Base-by-base conservation (phyloP, 1,140 invertebrate species). In the Neodiprion fabricii region DNA sequence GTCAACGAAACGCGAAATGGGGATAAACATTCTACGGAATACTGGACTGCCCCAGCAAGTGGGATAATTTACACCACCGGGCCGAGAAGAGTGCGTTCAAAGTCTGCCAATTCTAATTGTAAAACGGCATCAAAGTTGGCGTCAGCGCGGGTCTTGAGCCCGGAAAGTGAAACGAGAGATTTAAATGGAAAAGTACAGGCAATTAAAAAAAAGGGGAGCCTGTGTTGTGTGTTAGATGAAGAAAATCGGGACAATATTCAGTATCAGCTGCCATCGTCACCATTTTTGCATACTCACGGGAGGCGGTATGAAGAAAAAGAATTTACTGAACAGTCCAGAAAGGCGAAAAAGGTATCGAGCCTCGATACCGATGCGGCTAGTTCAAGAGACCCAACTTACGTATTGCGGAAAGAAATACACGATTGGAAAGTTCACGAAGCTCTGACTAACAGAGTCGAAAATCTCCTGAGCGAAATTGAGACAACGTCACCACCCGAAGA, bases 401-500 rank as follows among this genome's bases (percentile, higher is more conserved):
- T 74, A 11, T 40, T 80, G 11, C 74, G 66, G 70, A 61, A 70
- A 65, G 79, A 80, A 78, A 79, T 80, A 47, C 71, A 50, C 68
- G 76, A 78, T 48, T 80, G 79, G 79, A 76, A 48, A 50, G 49
- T 65, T 1, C 74, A 77, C 11, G 72, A 79, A 70, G 40, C 61
- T 9, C 12, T 71, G 8, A 74, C 50, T 5, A 77, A 70, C 66
- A 77, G 47, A 72, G 50, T 76, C 1, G 72, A 76, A 78, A 71
- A 70, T 61, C 66, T 47, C 10, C 65, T 47, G 21, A 7, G 71
- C 67, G 47, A 50, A 10, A 70, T 40, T 23, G 48, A 23, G 23
- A 40, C 11, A 14, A 40, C 48, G n/a, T 23, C 23, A 14, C 9
- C 23, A 14, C 23, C 12, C 48, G 48, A 71, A 48, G 68, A n/a